Percentiles rank a stretch among this genome's conserved stretches.
These are phyloP conservation scores for Acridotheres tristis DNA, from an alignment of 2,797 vertebrate genomes.

Conservation along the genomic window DNA sequence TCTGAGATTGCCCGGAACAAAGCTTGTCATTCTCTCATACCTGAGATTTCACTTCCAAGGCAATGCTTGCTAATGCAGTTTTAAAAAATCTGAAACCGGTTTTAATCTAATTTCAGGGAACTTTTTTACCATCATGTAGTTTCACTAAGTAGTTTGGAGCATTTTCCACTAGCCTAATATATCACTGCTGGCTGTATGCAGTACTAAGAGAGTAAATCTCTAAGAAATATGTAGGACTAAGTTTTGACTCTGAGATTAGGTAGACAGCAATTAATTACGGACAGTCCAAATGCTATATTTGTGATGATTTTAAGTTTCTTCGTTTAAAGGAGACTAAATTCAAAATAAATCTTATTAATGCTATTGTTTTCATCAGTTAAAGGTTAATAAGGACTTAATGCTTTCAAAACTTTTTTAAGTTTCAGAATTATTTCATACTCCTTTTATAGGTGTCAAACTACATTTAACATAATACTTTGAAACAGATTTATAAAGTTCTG, in stretches of 20 bases:
- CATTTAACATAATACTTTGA: neutral
- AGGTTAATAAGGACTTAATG: neutral
- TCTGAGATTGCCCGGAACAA: neutral
- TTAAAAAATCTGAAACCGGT: neutral
- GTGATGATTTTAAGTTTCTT: neutral
- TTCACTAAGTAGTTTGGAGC: neutral
- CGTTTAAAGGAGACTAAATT: neutral
- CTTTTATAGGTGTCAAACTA: neutral
- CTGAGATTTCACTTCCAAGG: neutral
- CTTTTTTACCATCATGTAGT: neutral
- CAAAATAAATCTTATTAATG: neutral
- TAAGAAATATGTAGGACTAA: neutral
- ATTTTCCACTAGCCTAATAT: neutral
- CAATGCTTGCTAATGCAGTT: neutral
- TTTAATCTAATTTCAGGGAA: neutral
- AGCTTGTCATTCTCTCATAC: neutral
- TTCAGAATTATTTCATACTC: neutral
- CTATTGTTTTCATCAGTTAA: neutral
- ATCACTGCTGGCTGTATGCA: neutral
- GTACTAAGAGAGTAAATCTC: neutral
- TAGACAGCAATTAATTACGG: neutral
- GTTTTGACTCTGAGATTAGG: neutral
- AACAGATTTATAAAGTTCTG: neutral
- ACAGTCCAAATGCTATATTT: neutral
- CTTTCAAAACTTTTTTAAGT: neutral